phyloP scores from a whole-genome alignment of 1,140 invertebrate species.

The Apis laboriosa region DNA sequence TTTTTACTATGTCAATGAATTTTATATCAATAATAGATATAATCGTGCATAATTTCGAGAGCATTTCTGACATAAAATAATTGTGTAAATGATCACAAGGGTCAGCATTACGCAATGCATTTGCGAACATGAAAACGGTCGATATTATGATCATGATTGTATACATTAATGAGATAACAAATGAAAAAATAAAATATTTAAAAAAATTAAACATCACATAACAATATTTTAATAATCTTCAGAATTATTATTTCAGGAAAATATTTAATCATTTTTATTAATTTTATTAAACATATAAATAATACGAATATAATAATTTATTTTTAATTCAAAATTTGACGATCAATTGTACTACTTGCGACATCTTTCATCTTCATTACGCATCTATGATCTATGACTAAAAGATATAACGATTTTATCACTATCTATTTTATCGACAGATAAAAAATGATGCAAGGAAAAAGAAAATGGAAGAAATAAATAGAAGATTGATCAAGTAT shows the following conservation, averaged over 20 bases:
- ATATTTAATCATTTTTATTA: not conserved
- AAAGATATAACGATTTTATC: not conserved
- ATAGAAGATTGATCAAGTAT: too few relatives aligned
- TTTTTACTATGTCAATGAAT: conserved; percentile 12
- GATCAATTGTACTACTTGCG: not conserved
- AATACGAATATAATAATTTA: not conserved
- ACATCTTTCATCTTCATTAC: not conserved
- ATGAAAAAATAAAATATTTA: not conserved
- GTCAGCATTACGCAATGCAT: not conserved
- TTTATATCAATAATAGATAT: not conserved
- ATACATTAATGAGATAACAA: not conserved
- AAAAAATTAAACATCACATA: too few relatives aligned
- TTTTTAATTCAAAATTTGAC: not conserved
- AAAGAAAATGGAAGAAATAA: too few relatives aligned
- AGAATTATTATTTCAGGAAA: not conserved
- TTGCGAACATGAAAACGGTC: not conserved
- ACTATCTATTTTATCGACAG: too few relatives aligned
- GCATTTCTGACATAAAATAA: not conserved
- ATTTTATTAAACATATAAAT: too few relatives aligned
- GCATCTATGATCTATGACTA: not conserved
- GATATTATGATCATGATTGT: not conserved
- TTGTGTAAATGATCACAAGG: too few relatives aligned
- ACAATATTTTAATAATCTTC: not conserved
- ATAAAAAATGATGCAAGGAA: too few relatives aligned
- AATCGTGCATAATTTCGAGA: conserved; percentile 5